Evolutionary conservation across 2,888 invertebrate species (phyloP), one percentile per base, ranked within the genome.

Genomic region (Plebejus anna): DNA sequence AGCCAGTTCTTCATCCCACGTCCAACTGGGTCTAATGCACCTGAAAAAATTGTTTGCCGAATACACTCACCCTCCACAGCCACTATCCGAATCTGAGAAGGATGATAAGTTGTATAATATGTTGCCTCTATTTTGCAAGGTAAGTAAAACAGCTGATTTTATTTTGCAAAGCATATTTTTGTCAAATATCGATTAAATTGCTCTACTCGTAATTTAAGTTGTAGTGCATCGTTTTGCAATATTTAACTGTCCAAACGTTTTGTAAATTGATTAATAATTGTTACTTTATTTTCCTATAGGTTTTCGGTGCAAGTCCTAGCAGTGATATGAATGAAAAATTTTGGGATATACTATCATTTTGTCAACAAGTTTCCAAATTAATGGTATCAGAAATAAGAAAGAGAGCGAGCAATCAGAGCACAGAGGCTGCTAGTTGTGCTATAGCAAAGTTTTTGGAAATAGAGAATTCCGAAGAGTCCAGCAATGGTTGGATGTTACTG

Each of bases 61-160:
- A 89, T 98, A 98, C 86, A 97, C 97, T 57, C 98, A 99, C 91
- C 98, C 98, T 61, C 94, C 97, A 59, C 96, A 97, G 82, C 96
- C 97, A 3, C 94, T 98, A 16, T 95, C 96, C 70, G 97, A 98
- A 80, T 94, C 95, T 77, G 98, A 98, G 88, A 96, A 97, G 85
- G 98, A 99, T 92, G 97, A 97, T 86, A 98, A 98, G 90, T 95
- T 99, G 16, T 99, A 99, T 91, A 98, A 98, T 89, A 98, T 99
- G 98, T 94, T 99, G 87, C 99, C 99, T 77, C 94, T 99, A 61
- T 99, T 99, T 94, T 99, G 98, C 94, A 99, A 99, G 96, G 98
- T 98, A 94, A 13, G 47, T 72, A 76, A 61, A 28, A 61, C 61
- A 61, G 28, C 61, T 28, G 28, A 61, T 61, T 28, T 61, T 13